Conservation (phyloP, 92 coral and sea anemone genomes). For the Phymanthus crucifer region DNA sequence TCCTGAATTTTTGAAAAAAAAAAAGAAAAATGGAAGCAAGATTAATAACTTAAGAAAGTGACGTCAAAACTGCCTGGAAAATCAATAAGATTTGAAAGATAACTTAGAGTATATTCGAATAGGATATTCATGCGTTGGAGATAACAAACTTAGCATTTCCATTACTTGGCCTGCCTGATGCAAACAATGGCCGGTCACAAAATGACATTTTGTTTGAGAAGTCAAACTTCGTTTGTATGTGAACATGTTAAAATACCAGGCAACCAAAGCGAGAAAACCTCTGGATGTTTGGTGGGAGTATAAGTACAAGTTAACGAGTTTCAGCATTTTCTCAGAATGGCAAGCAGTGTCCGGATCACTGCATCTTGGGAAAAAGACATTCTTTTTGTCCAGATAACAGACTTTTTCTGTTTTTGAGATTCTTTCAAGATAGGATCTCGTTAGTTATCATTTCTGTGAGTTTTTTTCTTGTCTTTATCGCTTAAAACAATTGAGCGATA, state of each 20-base stretch:
- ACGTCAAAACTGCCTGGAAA: background rate
- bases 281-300: background rate
- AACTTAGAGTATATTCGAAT: background rate
- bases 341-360: background rate
- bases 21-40: background rate
- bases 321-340: background rate
- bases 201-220: slow-evolving; percentile 13
- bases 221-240: slow-evolving; percentile 8
- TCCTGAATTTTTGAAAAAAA: background rate
- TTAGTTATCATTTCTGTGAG: background rate
- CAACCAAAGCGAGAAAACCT: background rate
- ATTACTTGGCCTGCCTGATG: slow-evolving; percentile 17
- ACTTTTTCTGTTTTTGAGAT: background rate
- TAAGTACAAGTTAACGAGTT: background rate
- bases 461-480: background rate
- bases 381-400: background rate
- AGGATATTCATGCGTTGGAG: slow-evolving; percentile 15
- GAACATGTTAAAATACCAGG: background rate
- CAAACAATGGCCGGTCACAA: slow-evolving; percentile 17
- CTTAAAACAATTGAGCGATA: background rate
- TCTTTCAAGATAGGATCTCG: background rate
- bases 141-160: slow-evolving; percentile 12
- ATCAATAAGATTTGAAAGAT: background rate
- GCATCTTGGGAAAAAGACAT: background rate
- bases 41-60: background rate